These are phyloP conservation scores for Neodiprion pinetum DNA, from an alignment of 1,140 invertebrate species.

Conservation along the genomic window DNA sequence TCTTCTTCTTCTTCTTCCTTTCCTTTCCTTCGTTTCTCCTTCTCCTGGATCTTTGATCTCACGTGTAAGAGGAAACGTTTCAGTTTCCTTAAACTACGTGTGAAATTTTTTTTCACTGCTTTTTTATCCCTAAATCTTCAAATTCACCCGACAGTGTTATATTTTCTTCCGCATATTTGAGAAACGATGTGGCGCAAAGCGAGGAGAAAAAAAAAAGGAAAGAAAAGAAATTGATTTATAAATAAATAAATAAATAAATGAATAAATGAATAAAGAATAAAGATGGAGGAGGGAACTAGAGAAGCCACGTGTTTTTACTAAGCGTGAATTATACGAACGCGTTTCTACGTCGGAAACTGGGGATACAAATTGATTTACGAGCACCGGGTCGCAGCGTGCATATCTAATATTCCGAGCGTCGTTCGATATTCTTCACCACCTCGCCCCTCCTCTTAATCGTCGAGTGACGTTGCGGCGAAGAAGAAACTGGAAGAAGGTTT, in stretches of 20 bases:
- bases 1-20: too few relatives aligned
- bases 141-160: neutral
- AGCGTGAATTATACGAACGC: conserved; percentile 57
- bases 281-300: neutral
- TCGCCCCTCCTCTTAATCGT: too few relatives aligned
- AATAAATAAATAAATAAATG: neutral
- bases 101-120: too few relatives aligned
- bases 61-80: too few relatives aligned
- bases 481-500: too few relatives aligned
- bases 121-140: too few relatives aligned
- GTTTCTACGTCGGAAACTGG: conserved; percentile 40
- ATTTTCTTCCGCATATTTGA: conserved; percentile 49
- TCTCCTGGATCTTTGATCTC: too few relatives aligned
- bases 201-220: neutral
- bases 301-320: conserved; percentile 45
- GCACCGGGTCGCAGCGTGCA: conserved; percentile 44
- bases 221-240: neutral
- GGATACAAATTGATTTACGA: conserved; percentile 60
- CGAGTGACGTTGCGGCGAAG: too few relatives aligned
- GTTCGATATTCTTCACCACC: conserved; percentile 22
- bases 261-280: neutral
- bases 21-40: too few relatives aligned
- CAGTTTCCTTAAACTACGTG: too few relatives aligned
- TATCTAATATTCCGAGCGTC: conserved; percentile 47
- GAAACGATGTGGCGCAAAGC: conserved; percentile 24